Evolutionary conservation across 2,888 invertebrate genomes (phyloP), one percentile per base, ranked within the genome.

Genomic region (Theretra japonica): DNA sequence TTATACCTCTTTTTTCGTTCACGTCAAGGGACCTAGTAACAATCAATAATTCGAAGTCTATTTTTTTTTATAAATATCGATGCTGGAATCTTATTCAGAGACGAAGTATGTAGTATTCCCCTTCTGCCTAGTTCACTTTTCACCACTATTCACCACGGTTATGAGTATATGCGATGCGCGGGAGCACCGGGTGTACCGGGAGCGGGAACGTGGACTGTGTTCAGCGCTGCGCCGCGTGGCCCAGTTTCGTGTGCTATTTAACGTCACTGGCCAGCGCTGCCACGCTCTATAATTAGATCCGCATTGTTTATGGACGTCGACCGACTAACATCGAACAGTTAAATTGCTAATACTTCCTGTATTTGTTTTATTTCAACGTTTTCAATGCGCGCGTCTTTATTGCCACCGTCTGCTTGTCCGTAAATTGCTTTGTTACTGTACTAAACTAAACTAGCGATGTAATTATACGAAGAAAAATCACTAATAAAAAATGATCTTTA

Each of bases 221-320:
- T 65, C 41, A 41, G 41, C 41, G 62, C 65, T 23, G 88, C 89
- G 62, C 65, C 17, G 88, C 89, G 85, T 92, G 93, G 82, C 91
- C 92, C 86, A 93, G 88, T 91, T 93, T 82, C 84, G 84, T 80
- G 92, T 87, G 91, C 93, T 92, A 93, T 92, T 91, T 94, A 88
- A 86, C 86, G 82, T 79, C 65, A 65, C 65, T 48, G 77, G 82
- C 81, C 80, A 83, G 80, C 83, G 80, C 87, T 85, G 88, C 83
- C 90, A 90, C 87, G 87, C 84, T 91, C 91, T 93, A 92, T 91
- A 88, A 89, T 88, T 94, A 94, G 90, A 90, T 86, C 84, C 84
- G 85, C 88, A 89, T 91, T 93, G 91, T 93, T 91, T 90, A 92
- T 91, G 85, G 85, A 83, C 79, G 83, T 80, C 87, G 86, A 85